Evolutionary conservation across 92 coral and sea anemone species (phyloP).

Genomic region (Zoanthus solanderi): DNA sequence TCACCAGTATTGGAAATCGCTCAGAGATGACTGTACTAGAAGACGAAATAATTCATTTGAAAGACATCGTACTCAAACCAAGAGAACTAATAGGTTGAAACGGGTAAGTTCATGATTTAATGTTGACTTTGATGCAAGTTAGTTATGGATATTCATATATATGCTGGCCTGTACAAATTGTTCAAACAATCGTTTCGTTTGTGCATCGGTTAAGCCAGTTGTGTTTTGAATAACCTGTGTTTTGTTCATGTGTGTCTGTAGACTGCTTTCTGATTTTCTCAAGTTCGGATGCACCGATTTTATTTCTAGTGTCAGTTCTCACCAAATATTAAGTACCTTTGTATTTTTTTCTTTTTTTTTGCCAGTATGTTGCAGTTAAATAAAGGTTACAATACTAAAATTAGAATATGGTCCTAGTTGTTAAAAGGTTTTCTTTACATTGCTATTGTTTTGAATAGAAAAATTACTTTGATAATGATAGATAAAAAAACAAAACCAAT

Average conservation of each 20-base stretch:
- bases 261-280: neutral
- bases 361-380: neutral
- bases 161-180: neutral
- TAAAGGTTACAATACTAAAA: neutral
- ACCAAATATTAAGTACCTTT: neutral
- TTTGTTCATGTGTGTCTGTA: neutral
- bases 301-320: neutral
- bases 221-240: neutral
- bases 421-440: constrained; percentile 1
- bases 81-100: constrained; percentile 8
- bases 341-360: no score
- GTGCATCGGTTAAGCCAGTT: neutral
- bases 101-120: constrained; percentile 25
- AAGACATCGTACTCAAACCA: neutral
- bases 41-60: neutral
- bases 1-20: constrained; percentile 21
- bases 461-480: neutral
- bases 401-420: neutral
- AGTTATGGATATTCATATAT: neutral
- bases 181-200: neutral
- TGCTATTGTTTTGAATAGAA: neutral
- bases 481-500: neutral
- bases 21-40: constrained; percentile 15
- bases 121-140: constrained; percentile 4
- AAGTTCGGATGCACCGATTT: neutral